These are phyloP conservation scores for Tricholauxania praeusta DNA, from an alignment of 2,888 invertebrate genomes.

Conservation along the genomic window DNA sequence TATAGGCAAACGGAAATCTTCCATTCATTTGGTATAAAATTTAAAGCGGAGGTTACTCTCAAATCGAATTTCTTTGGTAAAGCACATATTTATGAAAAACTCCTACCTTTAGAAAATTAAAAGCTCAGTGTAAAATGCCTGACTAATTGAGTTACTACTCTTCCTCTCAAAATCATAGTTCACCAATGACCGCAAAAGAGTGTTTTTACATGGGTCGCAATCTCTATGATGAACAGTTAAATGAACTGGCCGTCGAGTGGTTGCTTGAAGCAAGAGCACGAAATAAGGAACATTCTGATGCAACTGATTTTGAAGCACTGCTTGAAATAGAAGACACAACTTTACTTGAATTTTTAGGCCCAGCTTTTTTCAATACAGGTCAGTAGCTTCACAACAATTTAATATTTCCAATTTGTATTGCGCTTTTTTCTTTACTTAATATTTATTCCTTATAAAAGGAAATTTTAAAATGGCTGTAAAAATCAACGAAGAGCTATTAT, in stretches of 20 bases:
- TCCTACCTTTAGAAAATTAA: no score
- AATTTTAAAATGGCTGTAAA: conserved; percentile 51
- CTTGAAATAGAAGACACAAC: no score
- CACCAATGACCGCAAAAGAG: conserved; percentile 51
- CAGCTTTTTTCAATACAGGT: conserved; percentile 38
- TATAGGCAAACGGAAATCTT: no score
- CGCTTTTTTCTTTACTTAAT: background rate
- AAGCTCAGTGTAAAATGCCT: no score
- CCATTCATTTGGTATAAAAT: no score
- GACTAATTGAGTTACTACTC: no score
- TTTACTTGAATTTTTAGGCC: conserved; percentile 47
- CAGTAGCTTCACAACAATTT: background rate
- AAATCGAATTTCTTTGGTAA: no score
- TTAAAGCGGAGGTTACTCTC: no score
- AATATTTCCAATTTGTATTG: background rate
- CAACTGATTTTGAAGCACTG: no score
- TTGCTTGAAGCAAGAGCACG: conserved; percentile 48
- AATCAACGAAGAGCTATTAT: conserved; percentile 51
- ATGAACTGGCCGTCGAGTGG: conserved; percentile 53
- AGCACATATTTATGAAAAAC: no score
- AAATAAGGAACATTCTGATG: no score
- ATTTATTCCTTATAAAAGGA: conserved; percentile 27
- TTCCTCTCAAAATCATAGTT: conserved; percentile 8
- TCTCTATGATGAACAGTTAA: conserved; percentile 42
- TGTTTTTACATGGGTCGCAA: conserved; percentile 50